A percentile compares a stretch with the other conserved stretches of the same genome.
phyloP scores from a whole-genome alignment of 1,140 invertebrate species.

The Wiebesia pumilae region DNA sequence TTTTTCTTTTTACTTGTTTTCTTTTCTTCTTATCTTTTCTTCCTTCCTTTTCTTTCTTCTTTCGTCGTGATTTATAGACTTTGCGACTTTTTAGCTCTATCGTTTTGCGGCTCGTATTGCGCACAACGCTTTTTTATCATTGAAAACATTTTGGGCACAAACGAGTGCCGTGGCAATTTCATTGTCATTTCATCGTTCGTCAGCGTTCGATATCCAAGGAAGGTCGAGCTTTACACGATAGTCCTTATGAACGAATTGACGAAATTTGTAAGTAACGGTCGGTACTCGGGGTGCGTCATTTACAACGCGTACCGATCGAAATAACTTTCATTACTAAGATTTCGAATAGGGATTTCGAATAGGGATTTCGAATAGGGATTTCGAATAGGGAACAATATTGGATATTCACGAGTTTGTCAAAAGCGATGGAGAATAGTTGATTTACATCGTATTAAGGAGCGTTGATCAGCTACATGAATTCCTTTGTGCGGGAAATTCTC shows the following conservation, averaged over 20 bases:
- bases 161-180: neutral
- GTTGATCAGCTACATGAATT: too few species aligned
- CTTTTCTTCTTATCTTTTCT: too few species aligned
- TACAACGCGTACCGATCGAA: neutral
- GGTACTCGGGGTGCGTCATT: neutral
- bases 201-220: neutral
- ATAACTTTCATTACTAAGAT: neutral
- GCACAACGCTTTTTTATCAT: neutral
- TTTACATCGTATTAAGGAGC: neutral
- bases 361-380: too few species aligned
- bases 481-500: too few species aligned
- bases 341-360: too few species aligned
- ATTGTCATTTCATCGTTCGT: neutral
- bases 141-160: neutral
- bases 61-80: neutral
- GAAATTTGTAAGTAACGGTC: neutral
- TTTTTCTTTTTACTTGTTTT: conserved; percentile 11
- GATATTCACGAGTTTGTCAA: neutral
- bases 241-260: neutral
- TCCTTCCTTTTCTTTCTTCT: too few species aligned
- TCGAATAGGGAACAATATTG: too few species aligned
- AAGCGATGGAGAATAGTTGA: neutral
- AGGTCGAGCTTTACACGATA: neutral
- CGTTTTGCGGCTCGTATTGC: neutral
- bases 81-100: neutral